Evolutionary conservation across 1,140 invertebrate genomes (phyloP).

Genomic region (Caenorhabditis latens): DNA sequence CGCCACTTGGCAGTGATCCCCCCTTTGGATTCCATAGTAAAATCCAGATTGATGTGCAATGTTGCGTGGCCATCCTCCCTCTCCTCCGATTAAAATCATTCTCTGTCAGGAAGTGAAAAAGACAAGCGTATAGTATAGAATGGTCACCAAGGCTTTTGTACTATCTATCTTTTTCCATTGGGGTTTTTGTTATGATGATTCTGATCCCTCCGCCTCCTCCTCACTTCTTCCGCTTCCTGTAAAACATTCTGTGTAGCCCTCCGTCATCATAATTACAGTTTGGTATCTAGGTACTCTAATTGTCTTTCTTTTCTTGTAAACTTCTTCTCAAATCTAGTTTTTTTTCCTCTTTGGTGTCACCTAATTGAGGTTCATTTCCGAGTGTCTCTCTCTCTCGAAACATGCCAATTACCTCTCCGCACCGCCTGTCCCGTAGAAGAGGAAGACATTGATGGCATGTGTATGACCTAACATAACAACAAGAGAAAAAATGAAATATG

Average conservation of each 20-base stretch:
- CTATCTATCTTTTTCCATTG: background rate
- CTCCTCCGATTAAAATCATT: background rate
- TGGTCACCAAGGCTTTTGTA: background rate
- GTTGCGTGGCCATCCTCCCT: constrained; percentile 13
- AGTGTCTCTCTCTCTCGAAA: background rate
- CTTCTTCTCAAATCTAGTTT: background rate
- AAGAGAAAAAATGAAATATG: no score
- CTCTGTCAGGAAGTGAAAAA: background rate
- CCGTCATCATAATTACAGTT: no score
- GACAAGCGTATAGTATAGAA: background rate
- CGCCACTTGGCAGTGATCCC: background rate
- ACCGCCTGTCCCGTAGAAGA: background rate
- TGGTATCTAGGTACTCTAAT: no score
- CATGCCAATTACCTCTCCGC: background rate
- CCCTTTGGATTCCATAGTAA: no score
- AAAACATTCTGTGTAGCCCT: no score
- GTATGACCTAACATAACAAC: background rate
- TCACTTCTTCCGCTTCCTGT: no score
- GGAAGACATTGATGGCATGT: no score
- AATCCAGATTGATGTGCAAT: constrained; percentile 51
- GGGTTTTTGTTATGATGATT: background rate
- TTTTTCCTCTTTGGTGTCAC: background rate
- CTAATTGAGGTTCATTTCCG: constrained; percentile 49
- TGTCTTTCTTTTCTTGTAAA: no score
- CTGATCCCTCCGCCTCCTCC: no score